Conservation (phyloP, 2,888 invertebrate genomes). For the Allygus modestus region DNA sequence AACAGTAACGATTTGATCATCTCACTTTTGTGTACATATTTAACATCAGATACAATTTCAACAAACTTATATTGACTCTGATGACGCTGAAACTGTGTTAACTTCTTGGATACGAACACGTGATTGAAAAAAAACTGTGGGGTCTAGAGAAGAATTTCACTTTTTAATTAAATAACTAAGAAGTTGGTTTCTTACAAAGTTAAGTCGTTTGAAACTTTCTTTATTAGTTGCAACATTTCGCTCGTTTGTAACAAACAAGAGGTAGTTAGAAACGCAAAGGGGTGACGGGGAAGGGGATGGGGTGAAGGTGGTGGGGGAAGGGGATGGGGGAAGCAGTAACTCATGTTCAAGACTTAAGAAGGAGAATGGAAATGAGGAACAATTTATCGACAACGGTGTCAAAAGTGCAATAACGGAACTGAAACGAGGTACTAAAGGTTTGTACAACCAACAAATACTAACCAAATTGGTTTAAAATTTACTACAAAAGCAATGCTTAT, state of each 20-base stretch:
- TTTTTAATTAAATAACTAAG: conserved; percentile 51
- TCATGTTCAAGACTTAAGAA: background rate
- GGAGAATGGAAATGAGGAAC: background rate
- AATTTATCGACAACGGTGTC: background rate
- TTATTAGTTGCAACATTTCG: background rate
- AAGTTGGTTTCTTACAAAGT: conserved; percentile 17
- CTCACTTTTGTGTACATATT: too few species aligned
- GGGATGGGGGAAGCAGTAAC: background rate
- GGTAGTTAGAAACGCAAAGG: background rate
- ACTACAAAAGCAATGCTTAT: too few species aligned
- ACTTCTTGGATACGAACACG: too few species aligned
- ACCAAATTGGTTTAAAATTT: too few species aligned
- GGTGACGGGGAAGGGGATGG: background rate
- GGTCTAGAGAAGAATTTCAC: background rate
- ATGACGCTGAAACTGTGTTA: too few species aligned
- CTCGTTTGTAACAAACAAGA: conserved; percentile 11
- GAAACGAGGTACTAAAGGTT: too few species aligned
- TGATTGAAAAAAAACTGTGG: too few species aligned
- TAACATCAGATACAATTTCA: too few species aligned
- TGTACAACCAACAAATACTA: too few species aligned
- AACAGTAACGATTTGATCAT: too few species aligned
- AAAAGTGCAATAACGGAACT: background rate
- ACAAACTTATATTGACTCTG: too few species aligned
- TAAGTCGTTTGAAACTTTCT: conserved; percentile 29
- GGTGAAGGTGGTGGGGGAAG: background rate